Evolutionary conservation across 1,140 invertebrate species (phyloP), one percentile per base, ranked within the genome.

Genomic region (Drosophila chauvacae): DNA sequence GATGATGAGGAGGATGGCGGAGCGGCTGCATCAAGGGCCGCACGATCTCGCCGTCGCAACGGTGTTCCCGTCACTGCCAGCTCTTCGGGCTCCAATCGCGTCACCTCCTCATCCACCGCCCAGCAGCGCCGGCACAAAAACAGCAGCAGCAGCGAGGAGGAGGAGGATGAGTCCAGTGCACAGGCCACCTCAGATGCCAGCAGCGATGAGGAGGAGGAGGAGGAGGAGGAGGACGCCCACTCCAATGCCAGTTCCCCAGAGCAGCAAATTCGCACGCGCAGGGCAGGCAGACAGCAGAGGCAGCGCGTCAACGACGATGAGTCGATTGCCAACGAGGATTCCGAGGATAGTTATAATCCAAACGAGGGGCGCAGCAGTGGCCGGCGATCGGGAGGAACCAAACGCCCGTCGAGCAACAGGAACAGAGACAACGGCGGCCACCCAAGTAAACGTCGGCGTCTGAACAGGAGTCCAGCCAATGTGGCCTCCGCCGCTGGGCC

Each of bases 331-430:
- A 80, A 88, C 55, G 92, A 23, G 23, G 23, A 93, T 57, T 93
- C 92, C 7, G 93, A 93, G 59, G 93, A 93, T 23, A 93, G 93
- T 57, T 93, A 93, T 51, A 92, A 92, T 48, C 93, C 93, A 16
- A 92, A 88, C 37, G 83, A 88, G 39, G 66, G 79, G 41, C 79
- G 77, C 10, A 51, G 61, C 33, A 77, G 57, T 20, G 64, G 74
- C 37, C 45, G 72, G 6, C 7, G 72, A 5, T 26, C 42, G 10
- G 59, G 48, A 10, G 59, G 48, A 10, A 26, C 3, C 18, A 79
- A 72, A 14, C 74, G 74, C 0, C 44, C 41, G 9, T 60, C 74
- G 2, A 69, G 41, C 23, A 69, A 77, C 9, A 30, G 66, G 1
- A 65, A 51, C 16, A 66, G 37, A 28, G 48, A n/a, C 58, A 69